Conservation (phyloP, 2,113 vertebrate species). For the Leptocoma aspasia region DNA sequence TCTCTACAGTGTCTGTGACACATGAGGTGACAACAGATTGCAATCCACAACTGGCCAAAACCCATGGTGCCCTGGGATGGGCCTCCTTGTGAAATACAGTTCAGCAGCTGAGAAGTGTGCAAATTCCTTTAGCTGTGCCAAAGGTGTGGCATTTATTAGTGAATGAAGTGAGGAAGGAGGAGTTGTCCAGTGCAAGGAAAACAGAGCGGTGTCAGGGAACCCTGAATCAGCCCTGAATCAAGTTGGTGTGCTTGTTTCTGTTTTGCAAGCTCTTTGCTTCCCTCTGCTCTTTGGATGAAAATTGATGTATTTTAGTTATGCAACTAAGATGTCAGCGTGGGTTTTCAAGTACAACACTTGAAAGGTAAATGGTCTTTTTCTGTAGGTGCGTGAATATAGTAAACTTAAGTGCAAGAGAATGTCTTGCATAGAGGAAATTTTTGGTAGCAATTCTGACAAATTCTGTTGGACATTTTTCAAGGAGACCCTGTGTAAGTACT, state of each 20-base stretch:
- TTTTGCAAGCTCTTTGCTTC: neutral
- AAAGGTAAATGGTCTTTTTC: neutral
- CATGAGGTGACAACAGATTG: neutral
- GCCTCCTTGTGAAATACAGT: neutral
- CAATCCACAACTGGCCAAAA: neutral
- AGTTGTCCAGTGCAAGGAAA: neutral
- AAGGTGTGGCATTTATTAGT: neutral
- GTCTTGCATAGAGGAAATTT: neutral
- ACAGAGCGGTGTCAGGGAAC: neutral
- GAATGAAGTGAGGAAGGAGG: neutral
- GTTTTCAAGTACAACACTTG: neutral
- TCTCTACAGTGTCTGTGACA: neutral
- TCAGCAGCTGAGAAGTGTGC: neutral
- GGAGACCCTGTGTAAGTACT: neutral
- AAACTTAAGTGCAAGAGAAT: neutral
- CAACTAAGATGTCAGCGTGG: neutral
- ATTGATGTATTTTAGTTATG: neutral
- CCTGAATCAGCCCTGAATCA: neutral
- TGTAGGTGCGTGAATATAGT: neutral
- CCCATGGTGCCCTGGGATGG: neutral
- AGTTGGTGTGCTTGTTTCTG: neutral
- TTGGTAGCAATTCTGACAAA: constrained; percentile 39
- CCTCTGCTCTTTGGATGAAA: neutral
- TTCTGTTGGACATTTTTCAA: neutral
- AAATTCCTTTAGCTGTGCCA: neutral